Percentiles rank a stretch among this genome's conserved stretches.
These are phyloP conservation scores for Minunthozetes semirufus DNA, from an alignment of 2,888 invertebrate species.

Conservation along the genomic window DNA sequence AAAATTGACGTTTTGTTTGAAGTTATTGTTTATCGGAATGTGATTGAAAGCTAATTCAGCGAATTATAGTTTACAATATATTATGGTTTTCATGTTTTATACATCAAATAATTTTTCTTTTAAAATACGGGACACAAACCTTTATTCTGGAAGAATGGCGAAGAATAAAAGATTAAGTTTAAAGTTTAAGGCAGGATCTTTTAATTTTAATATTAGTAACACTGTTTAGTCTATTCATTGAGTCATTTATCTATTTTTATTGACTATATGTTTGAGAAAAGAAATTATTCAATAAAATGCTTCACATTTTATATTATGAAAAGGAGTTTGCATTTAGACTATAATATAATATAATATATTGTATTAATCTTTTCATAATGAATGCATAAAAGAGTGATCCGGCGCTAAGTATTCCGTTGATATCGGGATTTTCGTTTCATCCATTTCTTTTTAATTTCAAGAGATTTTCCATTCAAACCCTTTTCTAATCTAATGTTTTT, in stretches of 20 bases:
- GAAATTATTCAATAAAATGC: slow-evolving; percentile 1
- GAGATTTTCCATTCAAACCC: not conserved
- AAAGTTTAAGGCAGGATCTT: not conserved
- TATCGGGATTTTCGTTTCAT: not conserved
- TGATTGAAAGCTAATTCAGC: slow-evolving; percentile 20
- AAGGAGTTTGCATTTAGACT: not conserved
- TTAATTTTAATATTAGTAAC: not conserved
- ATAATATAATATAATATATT: slow-evolving; percentile 5
- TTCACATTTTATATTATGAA: not conserved
- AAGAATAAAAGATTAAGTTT: not conserved
- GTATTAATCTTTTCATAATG: slow-evolving; percentile 2
- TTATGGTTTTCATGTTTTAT: slow-evolving; percentile 4
- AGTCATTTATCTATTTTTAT: slow-evolving; percentile 16
- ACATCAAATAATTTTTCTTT: not conserved
- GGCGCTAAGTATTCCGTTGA: not conserved
- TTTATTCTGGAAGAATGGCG: not conserved
- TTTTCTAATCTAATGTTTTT: not conserved
- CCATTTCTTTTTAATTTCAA: not conserved
- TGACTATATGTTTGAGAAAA: not conserved
- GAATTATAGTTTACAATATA: not conserved
- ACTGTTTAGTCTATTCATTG: not conserved
- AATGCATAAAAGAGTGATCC: not conserved
- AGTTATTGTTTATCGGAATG: slow-evolving; percentile 1
- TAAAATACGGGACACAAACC: not conserved
- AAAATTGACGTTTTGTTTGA: slow-evolving; percentile 6